Evolutionary conservation across 2,888 invertebrate genomes (phyloP), one percentile per base, ranked within the genome.

Genomic region (Orthosia gothica): DNA sequence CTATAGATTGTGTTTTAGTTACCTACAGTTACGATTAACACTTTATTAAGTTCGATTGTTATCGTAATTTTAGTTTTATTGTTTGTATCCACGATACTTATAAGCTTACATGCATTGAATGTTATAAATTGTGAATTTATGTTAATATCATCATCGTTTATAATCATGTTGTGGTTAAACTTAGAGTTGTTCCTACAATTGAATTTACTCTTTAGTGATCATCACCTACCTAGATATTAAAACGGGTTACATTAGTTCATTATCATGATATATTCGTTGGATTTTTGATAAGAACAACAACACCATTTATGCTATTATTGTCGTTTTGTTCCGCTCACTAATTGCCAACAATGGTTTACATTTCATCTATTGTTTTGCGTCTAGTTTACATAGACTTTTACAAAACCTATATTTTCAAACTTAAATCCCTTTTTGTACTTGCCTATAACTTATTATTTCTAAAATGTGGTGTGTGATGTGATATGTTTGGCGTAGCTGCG

Each of bases 1-100:
- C 82, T 78, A 73, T 82, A 71, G 71, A 72, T 61, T 74, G 74
- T 79, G 80, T 79, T 79, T 20, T 59, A 66, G 77, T 83, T 74
- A 79, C 81, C 57, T 62, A 52, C 74, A 85, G 59, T 74, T 77
- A 64, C 59, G 61, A 74, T 79, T 79, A 76, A 50, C 18, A 74
- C 80, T 74, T 83, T 62, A 77, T 82, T 72, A 71, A 72, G 16
- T 58, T 66, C n/a, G 23, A 80, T 61, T 64, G 50, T 74, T 64
- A 69, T 65, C 55, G 45, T 69, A 11, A 26, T 61, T 40, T 49
- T 32, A 61, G 15, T 18, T 26, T 58, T 23, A 23, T 70, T 70
- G 12, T 66, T 77, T 54, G 26, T 45, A 18, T 40, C 20, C 23
- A 13, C 4, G 23, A 2, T 80, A 18, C 16, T 3, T 12, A 12